Evolutionary conservation across 1,140 invertebrate species (phyloP), one percentile per base, ranked within the genome.

Genomic region (Apocrypta bakeri): DNA sequence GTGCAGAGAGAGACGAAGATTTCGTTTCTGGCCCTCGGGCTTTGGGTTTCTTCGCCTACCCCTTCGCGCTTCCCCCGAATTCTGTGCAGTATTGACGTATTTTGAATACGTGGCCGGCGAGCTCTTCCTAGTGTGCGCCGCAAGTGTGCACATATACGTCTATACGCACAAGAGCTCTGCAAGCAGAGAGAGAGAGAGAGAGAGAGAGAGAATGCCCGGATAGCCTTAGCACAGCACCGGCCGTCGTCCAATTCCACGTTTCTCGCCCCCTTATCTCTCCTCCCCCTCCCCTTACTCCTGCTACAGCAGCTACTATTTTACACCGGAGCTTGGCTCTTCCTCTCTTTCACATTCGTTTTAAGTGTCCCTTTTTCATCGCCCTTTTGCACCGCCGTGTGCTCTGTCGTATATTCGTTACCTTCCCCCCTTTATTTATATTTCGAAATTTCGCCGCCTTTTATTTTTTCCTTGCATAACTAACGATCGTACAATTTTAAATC

Each of bases 41-140:
- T 42, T 37, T 40, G 63, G 21, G 27, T 25, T 66, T n/a, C 75
- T 66, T 64, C 63, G 63, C 11, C 9, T 17, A 21, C 48, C 61
- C 31, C 37, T 37, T n/a, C 21, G 21, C 61, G 31, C 63, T 6
- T 31, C 33, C 56, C 33, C 17, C 33, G 29, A 42, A 80, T 73
- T 73, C 29, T 42, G 42, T 64, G 69, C 69, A 73, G 56, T 80
- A 80, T 80, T 73, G 71, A 80, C 71, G 79, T 73, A 80, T 80
- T 80, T 80, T 80, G 66, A 80, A 73, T 80, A 73, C 21, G 56
- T 25, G 40, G 69, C 12, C 24, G 25, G 3, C 33, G 8, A 29
- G 29, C 63, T 29, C 29, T 17, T 11, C 29, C 12, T 8, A 56
- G 37, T 17, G 14, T 64, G 8, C 31, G 17, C 17, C 27, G 25